Base-by-base conservation (phyloP, 35 echinoderm and acorn worm species). In the Anneissia japonica region DNA sequence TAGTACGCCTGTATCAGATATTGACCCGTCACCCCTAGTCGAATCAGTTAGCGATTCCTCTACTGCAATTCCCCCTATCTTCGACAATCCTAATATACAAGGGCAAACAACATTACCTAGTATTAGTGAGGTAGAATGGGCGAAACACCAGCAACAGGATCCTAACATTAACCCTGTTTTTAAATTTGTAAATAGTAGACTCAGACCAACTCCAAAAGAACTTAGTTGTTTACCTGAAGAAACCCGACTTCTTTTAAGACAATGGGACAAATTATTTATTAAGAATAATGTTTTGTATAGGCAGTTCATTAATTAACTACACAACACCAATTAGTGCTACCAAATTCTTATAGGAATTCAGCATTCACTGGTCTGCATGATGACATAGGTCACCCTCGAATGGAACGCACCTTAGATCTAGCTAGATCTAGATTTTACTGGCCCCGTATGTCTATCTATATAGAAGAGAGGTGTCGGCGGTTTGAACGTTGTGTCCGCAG, bases 361-460 rank as follows among this genome's bases (percentile, higher is more conserved):
- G 72, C 74, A 31, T 73, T 86, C 31, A 37, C 33, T 10, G 37
- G 23, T 36, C 32, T 38, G 0, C 84, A 86, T 45, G 74, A 86
- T 32, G 74, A 78, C 23, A 34, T 86, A 35, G 84, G 64, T 39
- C 84, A 86, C 23, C 6, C 76, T 19, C 74, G 84, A 35, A 33
- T 28, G n/a, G 84, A 86, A 79, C 32, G 84, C 30, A 86, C 84
- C 17, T 36, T 78, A 34, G 64, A 86, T 73, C 28, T 86, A 35
- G 12, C 79, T 23, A 13, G 84, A 10, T 51, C 39, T 35, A 0
- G 82, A 32, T 84, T 84, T 43, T 84, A 46, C 31, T 84, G 82
- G 82, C 51, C 82, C n/a, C n/a, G 4, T 28, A 75, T n/a, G n/a
- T 30, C 73, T 75, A 5, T 26, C 32, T 7, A 75, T 4, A 75